Evolutionary conservation across 2,113 vertebrate species (phyloP), one percentile per base, ranked within the genome.

Genomic region (Archilochus colubris): DNA sequence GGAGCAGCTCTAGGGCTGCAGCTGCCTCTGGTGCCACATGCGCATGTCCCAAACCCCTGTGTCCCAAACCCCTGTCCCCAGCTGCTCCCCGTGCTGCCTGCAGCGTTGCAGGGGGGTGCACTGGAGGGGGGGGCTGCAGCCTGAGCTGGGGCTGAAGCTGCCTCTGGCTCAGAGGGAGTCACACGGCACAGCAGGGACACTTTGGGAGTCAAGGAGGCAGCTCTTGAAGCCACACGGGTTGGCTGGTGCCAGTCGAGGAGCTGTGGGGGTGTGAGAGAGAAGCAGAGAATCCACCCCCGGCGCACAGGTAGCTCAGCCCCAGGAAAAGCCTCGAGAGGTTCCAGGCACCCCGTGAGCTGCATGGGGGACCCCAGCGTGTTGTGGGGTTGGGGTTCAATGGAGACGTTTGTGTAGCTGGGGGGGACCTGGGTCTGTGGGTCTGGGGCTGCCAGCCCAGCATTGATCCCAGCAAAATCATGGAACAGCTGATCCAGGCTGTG

Each of bases 171-270:
- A 2, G 53, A 14, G 25, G 4, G 38, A 40, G 38, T 40, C 1
- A 2, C 1, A 3, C 0, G 15, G 48, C 53, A 17, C 27, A 16
- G 0, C 1, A 2, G 40, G 40, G n/a, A 23, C 4, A 2, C 17
- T 33, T 27, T 6, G 33, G 61, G 63, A 50, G 63, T 14, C 9
- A 3, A 40, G 40, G 40, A 40, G 40, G 40, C 40, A 40, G 40
- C 40, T 40, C 40, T 11, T 40, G 40, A 40, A 40, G 40, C 40
- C 40, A 40, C 40, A 40, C 40, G 40, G 40, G 40, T 40, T 5
- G 6, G 46, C 46, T n/a, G 66, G 31, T 7, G 66, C 43, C 6
- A 1, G 10, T 28, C 2, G 3, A 40, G 67, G 82, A 62, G 21
- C 36, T 1, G 25, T 5, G 38, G 68, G 76, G 61, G 38, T 12